phyloP scores from a whole-genome alignment of 2,888 invertebrate species.

The Eristalis tenax region DNA sequence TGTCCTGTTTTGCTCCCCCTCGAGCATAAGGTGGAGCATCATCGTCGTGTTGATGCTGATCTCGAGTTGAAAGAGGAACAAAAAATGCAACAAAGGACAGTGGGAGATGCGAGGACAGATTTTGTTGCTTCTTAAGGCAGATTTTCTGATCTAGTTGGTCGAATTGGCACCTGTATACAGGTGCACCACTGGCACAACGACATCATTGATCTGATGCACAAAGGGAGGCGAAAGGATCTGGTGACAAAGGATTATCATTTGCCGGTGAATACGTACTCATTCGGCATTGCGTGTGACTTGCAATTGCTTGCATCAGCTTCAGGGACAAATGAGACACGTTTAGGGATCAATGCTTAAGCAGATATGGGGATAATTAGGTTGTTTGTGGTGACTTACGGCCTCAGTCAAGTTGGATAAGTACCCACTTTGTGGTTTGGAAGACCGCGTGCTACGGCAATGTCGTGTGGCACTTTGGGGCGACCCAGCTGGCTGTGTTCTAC shows the following conservation, averaged over 20 bases:
- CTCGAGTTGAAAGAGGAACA: not conserved
- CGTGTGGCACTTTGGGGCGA: not conserved
- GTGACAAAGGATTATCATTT: not conserved
- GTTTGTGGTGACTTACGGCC: conserved; percentile 53
- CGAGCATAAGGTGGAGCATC: conserved; percentile 54
- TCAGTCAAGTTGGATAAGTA: conserved; percentile 33
- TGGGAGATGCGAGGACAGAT: conserved; percentile 46
- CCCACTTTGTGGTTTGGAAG: conserved; percentile 44
- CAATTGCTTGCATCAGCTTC: not conserved
- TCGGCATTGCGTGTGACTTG: not conserved
- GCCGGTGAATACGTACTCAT: not conserved
- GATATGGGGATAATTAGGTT: conserved; percentile 46
- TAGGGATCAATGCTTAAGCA: conserved; percentile 28
- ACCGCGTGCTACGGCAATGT: conserved; percentile 2
- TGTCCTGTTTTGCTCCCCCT: not conserved
- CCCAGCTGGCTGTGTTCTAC: not conserved
- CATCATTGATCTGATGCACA: not conserved
- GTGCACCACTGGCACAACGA: conserved; percentile 39
- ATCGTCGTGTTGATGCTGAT: conserved; percentile 60
- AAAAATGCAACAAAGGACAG: conserved; percentile 12
- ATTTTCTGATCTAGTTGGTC: conserved; percentile 36
- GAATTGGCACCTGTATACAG: conserved; percentile 64
- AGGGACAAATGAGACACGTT: conserved; percentile 63
- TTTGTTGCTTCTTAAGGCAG: conserved; percentile 34
- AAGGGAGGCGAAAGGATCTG: not conserved